A percentile compares a stretch with the other conserved stretches of the same genome.
Evolutionary conservation across 2,797 vertebrate species (phyloP).

Genomic region (Mycteria americana): DNA sequence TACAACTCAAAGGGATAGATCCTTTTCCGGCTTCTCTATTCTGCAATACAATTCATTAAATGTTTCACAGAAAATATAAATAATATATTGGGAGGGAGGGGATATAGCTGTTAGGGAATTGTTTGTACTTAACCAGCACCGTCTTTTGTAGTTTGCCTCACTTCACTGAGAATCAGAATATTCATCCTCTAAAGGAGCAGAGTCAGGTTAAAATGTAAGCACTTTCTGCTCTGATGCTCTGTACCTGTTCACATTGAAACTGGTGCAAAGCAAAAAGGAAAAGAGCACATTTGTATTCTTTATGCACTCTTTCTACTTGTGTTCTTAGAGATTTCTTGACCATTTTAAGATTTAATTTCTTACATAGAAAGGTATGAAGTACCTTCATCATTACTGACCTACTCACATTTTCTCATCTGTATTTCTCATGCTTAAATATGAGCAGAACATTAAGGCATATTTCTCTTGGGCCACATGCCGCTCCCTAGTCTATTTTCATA

Average conservation of each 20-base stretch:
- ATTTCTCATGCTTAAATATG: neutral
- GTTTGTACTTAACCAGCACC: conserved; percentile 3
- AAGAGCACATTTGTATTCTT: neutral
- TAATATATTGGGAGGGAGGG: neutral
- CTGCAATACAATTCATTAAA: conserved; percentile 6
- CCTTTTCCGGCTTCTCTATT: neutral
- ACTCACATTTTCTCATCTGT: neutral
- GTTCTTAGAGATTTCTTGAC: neutral
- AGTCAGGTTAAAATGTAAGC: neutral
- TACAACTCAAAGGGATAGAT: neutral
- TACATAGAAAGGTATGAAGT: neutral
- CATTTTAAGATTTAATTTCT: neutral
- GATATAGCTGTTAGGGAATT: neutral
- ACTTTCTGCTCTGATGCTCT: neutral
- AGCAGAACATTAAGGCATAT: neutral
- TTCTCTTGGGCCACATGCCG: neutral
- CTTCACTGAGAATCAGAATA: neutral
- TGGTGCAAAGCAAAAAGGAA: neutral
- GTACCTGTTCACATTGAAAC: neutral
- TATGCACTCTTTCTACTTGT: neutral
- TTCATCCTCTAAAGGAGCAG: neutral
- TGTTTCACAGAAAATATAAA: conserved; percentile 10
- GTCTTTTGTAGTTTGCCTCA: neutral
- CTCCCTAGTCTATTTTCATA: neutral
- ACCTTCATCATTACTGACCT: neutral